Evolutionary conservation across 2,797 vertebrate genomes (phyloP).

Genomic region (Avahi laniger): DNA sequence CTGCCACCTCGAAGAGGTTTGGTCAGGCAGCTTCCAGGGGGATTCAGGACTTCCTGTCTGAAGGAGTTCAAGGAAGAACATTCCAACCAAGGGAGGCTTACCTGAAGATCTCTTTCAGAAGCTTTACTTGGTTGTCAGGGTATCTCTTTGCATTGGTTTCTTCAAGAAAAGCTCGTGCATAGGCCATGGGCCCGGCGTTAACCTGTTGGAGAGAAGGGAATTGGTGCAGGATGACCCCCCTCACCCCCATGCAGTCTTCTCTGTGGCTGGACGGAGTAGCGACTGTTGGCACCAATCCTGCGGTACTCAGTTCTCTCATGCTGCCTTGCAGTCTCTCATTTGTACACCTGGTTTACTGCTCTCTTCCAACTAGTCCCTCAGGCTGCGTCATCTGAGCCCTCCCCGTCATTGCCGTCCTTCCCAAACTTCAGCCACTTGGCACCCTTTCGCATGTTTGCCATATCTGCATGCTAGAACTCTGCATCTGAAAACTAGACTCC

Average conservation of each 20-base stretch:
- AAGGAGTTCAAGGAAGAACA: background rate
- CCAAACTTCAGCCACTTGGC: background rate
- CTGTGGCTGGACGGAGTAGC: background rate
- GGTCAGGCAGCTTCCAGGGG: background rate
- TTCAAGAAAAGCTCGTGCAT: conserved; percentile 96
- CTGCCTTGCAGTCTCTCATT: fast-evolving
- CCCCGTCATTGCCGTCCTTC: background rate
- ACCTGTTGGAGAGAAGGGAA: conserved; percentile 85
- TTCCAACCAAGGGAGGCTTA: conserved; percentile 77
- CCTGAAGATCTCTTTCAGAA: conserved; percentile 99
- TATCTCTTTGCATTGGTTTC: conserved; percentile 99
- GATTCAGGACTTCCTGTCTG: background rate
- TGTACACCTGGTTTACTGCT: background rate
- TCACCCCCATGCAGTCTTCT: background rate
- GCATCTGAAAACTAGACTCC: background rate
- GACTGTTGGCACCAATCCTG: background rate
- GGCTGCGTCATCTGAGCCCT: fast-evolving
- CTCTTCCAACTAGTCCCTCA: background rate
- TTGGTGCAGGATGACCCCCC: fast-evolving
- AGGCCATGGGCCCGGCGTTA: conserved; percentile 98
- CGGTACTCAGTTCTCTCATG: background rate
- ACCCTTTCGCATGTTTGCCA: fast-evolving
- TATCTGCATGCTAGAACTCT: background rate
- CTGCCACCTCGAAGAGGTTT: background rate
- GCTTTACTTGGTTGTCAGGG: conserved; percentile 98